These are phyloP conservation scores for Saguinus midas DNA, from an alignment of 2,113 vertebrate species.

Conservation along the genomic window DNA sequence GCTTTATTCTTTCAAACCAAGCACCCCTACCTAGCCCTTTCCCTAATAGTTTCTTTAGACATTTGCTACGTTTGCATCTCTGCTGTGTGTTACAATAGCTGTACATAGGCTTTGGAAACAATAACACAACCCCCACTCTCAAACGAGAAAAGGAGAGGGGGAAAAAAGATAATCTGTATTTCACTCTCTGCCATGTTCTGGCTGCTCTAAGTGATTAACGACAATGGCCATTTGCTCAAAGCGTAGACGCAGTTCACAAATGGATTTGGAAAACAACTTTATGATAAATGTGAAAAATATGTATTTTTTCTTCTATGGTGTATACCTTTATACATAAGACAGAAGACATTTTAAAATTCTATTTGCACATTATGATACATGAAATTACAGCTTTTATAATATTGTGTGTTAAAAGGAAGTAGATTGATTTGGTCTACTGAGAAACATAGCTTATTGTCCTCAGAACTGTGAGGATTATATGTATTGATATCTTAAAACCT, in stretches of 20 bases:
- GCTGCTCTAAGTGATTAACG: conserved; percentile 64
- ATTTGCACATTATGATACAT: conserved; percentile 67
- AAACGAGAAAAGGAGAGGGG: background rate
- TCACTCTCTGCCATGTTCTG: conserved; percentile 35
- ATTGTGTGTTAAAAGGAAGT: conserved; percentile 45
- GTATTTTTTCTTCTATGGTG: conserved; percentile 31
- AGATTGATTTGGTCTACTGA: conserved; percentile 51
- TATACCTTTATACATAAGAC: conserved; percentile 53
- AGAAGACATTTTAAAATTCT: conserved; percentile 61
- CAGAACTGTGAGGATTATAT: conserved; percentile 40
- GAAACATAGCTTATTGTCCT: conserved; percentile 48
- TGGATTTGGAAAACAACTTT: conserved; percentile 53
- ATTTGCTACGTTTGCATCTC: conserved; percentile 6
- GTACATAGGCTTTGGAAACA: conserved; percentile 37
- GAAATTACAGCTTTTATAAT: conserved; percentile 69
- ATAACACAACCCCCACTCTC: background rate
- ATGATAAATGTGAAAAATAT: conserved; percentile 63
- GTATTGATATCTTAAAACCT: conserved; percentile 50
- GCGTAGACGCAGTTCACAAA: conserved; percentile 61
- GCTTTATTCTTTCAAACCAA: background rate
- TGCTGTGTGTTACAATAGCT: background rate
- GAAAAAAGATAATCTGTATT: conserved; percentile 8
- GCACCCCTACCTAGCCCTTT: background rate
- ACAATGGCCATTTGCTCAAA: conserved; percentile 64
- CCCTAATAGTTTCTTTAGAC: background rate